Percentiles rank a stretch among this genome's conserved stretches.
Evolutionary conservation across 2,888 invertebrate species (phyloP).

Genomic region (Pasiphila rectangulata): DNA sequence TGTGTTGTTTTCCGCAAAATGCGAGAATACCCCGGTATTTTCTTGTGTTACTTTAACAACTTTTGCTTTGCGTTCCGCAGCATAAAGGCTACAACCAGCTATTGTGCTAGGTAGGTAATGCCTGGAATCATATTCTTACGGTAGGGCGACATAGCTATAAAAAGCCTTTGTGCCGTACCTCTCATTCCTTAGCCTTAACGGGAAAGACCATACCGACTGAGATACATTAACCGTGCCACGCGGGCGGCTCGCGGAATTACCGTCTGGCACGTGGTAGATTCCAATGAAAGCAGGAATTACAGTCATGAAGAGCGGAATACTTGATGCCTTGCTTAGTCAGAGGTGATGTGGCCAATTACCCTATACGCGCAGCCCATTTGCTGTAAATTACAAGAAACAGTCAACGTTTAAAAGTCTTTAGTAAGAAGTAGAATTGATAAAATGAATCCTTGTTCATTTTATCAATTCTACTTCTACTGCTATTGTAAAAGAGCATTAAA

Average conservation of each 20-base stretch:
- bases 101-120: conserved; percentile 5
- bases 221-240: conserved; percentile 21
- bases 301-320: background rate
- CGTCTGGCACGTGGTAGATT: conserved; percentile 21
- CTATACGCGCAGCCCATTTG: background rate
- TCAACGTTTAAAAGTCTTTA: background rate
- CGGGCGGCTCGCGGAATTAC: conserved; percentile 21
- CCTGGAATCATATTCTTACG: conserved; percentile 17
- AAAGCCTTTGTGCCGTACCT: conserved; percentile 21
- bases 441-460: no score
- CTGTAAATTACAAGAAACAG: background rate
- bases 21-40: background rate
- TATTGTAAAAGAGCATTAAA: no score
- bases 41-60: background rate
- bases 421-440: no score
- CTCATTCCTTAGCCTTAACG: conserved; percentile 21
- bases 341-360: background rate
- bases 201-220: conserved; percentile 22
- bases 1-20: background rate
- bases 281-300: conserved; percentile 8
- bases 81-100: background rate
- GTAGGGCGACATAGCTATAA: conserved; percentile 17
- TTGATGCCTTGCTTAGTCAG: background rate
- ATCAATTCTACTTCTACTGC: no score
- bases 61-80: background rate